A percentile compares a stretch with the other conserved stretches of the same genome.
These are phyloP conservation scores for Noctua janthe DNA, from an alignment of 2,888 invertebrate species.

Conservation along the genomic window DNA sequence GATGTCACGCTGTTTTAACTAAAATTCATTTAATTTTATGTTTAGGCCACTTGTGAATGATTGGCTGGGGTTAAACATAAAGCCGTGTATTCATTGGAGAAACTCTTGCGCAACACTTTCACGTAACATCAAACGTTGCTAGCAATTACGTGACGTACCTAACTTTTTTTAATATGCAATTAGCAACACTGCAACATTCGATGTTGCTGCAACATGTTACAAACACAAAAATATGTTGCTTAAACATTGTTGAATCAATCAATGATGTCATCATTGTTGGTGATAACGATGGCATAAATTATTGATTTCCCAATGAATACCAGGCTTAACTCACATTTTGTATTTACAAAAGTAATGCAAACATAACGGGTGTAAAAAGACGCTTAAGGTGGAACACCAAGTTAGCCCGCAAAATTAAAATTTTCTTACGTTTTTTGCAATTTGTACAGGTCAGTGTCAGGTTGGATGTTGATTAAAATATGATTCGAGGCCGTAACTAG, in stretches of 20 bases:
- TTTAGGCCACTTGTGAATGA: conserved; percentile 27
- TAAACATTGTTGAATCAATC: neutral
- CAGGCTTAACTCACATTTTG: neutral
- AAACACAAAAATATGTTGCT: neutral
- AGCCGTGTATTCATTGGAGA: neutral
- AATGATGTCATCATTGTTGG: neutral
- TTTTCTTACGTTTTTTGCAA: too few relatives aligned
- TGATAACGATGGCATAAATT: neutral
- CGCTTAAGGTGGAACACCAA: too few relatives aligned
- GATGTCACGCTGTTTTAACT: neutral
- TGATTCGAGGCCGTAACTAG: too few relatives aligned
- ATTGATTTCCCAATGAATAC: neutral
- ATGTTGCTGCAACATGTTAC: neutral
- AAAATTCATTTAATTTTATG: conserved; percentile 19
- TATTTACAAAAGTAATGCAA: neutral
- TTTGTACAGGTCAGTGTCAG: too few relatives aligned
- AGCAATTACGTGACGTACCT: neutral
- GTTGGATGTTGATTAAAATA: too few relatives aligned
- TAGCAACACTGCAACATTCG: neutral
- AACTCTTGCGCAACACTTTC: neutral
- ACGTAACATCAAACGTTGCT: neutral
- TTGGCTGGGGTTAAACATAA: neutral
- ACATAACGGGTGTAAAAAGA: neutral
- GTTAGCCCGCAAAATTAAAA: too few relatives aligned
- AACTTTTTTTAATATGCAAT: neutral